Base-by-base conservation (phyloP, 1,140 invertebrate genomes). In the Pseudoatta argentina region DNA sequence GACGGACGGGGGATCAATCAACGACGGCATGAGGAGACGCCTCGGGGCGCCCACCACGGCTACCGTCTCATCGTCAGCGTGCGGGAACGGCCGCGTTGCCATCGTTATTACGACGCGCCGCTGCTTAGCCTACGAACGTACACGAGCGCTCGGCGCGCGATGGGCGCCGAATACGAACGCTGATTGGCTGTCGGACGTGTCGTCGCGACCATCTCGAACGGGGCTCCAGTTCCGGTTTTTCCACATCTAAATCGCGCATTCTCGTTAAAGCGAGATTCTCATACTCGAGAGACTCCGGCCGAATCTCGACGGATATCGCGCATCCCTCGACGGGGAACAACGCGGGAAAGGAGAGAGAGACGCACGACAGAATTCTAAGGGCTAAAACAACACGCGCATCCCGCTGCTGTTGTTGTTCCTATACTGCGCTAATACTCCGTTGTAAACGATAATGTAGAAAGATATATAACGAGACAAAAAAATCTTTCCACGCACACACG, bases 11-110 rank as follows among this genome's bases (percentile, higher is more conserved):
- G 67, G 53, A 86, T 86, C 85, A 81, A 86, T 86, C 69, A 57
- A 10, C 53, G 39, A 73, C 72, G 88, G 82, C 82, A 88, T 90
- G 86, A 78, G 89, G 82, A 88, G 72, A 90, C 82, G 82, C 66
- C 63, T 86, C 51, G 79, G 57, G 57, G 2, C 64, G 69, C 53
- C 67, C 27, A 57, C 24, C 55, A n/a, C 73, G n/a, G 61, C 48
- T 55, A 44, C 34, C 57, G 44, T 72, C 48, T 82, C 67, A 63
- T 85, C 51, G 44, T 57, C 24, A 51, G 48, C 76, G 39, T 64
- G 71, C 73, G 55, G 75, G 66, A 82, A 66, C 57, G 53, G 48
- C 14, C 75, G 44, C 59, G 12, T 51, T 30, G 24, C 51, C 39
- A 55, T 55, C 16, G 64, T 24, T 27, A 51, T 27, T 78, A n/a